These are phyloP conservation scores for Oligia latruncula DNA, from an alignment of 2,888 invertebrate genomes.

Conservation along the genomic window DNA sequence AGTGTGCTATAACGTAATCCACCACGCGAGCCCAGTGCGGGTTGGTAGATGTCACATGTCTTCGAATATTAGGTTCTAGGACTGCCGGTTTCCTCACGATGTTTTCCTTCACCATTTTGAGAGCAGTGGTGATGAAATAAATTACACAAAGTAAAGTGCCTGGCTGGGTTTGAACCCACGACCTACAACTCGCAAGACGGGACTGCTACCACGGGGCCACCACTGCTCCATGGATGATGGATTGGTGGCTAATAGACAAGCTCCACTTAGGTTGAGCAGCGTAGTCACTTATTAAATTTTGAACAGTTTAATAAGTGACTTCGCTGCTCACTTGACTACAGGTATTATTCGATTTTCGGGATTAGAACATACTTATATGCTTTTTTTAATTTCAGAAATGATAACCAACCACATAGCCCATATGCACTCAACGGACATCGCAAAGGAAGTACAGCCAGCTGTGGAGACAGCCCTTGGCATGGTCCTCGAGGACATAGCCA, in stretches of 20 bases:
- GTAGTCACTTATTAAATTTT: background rate
- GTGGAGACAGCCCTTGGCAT: slow-evolving; percentile 90
- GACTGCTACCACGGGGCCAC: background rate
- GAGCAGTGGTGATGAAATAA: background rate
- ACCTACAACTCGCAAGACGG: background rate
- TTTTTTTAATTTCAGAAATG: slow-evolving; percentile 84
- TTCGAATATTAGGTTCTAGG: background rate
- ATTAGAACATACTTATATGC: background rate
- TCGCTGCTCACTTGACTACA: too few relatives aligned
- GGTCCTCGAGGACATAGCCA: slow-evolving; percentile 90
- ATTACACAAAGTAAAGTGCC: background rate
- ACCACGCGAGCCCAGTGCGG: background rate
- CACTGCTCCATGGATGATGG: background rate
- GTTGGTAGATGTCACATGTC: background rate
- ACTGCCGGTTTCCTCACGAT: too few relatives aligned
- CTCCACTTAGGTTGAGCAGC: background rate
- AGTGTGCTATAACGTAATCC: background rate
- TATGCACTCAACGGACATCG: slow-evolving; percentile 89
- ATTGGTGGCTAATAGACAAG: background rate
- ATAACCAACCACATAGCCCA: slow-evolving; percentile 90
- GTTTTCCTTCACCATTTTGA: background rate
- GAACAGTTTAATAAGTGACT: too few relatives aligned
- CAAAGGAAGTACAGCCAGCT: slow-evolving; percentile 90
- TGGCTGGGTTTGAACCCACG: background rate
- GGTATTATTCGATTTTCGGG: background rate